Conservation (phyloP, 2,888 invertebrate genomes). For the Odontomyia ornata region DNA sequence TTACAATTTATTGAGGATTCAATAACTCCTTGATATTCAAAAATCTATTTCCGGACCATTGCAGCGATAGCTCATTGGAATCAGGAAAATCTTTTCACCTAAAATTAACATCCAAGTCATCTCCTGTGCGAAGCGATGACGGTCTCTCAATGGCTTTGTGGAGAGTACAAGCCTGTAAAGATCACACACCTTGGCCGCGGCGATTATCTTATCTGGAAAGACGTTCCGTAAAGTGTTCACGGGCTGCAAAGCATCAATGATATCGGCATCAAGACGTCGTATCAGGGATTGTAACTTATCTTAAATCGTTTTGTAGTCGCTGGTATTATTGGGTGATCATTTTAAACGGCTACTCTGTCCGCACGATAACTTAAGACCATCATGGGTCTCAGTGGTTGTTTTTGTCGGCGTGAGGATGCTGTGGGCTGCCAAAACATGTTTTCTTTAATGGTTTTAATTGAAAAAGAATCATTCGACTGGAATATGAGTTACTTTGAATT, state of each 20-base stretch:
- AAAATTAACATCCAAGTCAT: neutral
- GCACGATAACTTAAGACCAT: constrained; percentile 32
- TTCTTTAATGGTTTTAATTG: too few species aligned
- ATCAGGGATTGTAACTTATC: constrained; percentile 42
- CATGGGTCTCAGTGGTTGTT: neutral
- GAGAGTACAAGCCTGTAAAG: constrained; percentile 9
- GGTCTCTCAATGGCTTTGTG: neutral
- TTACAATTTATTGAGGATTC: too few species aligned
- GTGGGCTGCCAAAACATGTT: too few species aligned
- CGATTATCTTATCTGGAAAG: constrained; percentile 44
- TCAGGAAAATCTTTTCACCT: too few species aligned
- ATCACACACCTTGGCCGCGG: constrained; percentile 25
- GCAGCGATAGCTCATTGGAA: too few species aligned
- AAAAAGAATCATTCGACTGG: too few species aligned
- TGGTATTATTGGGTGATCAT: constrained; percentile 40
- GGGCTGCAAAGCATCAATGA: constrained; percentile 15
- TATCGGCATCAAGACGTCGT: neutral
- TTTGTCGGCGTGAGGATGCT: too few species aligned
- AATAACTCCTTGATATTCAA: too few species aligned
- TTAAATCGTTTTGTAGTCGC: constrained; percentile 36
- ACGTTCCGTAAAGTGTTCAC: constrained; percentile 45
- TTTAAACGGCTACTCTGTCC: constrained; percentile 30
- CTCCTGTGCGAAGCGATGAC: neutral
- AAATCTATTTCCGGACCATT: too few species aligned
- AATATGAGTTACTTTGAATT: too few species aligned